Evolutionary conservation across 2,888 invertebrate species (phyloP), one percentile per base, ranked within the genome.

Genomic region (Ditylenchus weischeri): DNA sequence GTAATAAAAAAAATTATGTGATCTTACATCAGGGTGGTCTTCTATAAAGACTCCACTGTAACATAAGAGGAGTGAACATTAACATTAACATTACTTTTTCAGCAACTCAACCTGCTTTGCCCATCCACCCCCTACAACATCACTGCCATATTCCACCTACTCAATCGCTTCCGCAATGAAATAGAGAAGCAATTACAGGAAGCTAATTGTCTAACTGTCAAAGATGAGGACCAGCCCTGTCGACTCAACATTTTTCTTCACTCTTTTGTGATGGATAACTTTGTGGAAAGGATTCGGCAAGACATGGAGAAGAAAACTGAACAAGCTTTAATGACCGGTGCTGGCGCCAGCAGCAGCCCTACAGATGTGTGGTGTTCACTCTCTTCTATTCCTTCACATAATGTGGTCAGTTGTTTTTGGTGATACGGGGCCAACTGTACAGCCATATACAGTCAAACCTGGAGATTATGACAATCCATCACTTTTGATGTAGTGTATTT

Each of bases 191-290:
- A 70, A 43, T 65, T 68, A 50, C 21, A 54, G 10, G 43, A 43
- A 43, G 43, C 43, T 15, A 43, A 43, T 43, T 3, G 43, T 10
- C 10, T 15, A 2, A 15, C 11, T n/a, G 13, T 11, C 11, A 54
- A 54, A 18, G 70, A 67, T 57, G 61, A 57, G 35, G 57, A 50
- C 19, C 21, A 23, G 7, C 74, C 72, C 6, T 75, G 78, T 48
- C 68, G 73, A 59, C 66, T 79, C 66, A 90, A 91, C 79, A 89
- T 89, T 72, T 93, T 92, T 84, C 86, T 94, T 65, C 89, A 89
- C 59, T 90, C 91, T 83, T 91, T 92, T 84, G 90, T 93, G 35
- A 90, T 90, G 75, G 90, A 91, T 78, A 90, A 90, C 10, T 94
- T 92, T 85, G 87, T 91, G 72, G 78, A 80, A 54, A 60, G 76